These are phyloP conservation scores for Halocynthia aurantium DNA, from an alignment of 23 tunicate species.

Conservation along the genomic window DNA sequence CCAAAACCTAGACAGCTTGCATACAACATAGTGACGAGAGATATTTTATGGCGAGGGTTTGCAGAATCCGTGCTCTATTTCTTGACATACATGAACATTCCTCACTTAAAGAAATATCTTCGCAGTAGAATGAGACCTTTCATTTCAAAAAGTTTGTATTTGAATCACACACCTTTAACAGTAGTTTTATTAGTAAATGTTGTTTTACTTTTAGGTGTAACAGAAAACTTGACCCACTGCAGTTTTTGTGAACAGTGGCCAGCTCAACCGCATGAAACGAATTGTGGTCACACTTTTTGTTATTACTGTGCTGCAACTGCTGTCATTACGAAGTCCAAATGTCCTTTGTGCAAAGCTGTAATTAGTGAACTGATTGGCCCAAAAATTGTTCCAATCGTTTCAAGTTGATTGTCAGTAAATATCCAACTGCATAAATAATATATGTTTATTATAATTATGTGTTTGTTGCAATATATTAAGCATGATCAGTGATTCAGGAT, in stretches of 20 bases:
- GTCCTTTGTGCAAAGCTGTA: conserved; percentile 28
- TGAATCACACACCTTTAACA: too few species aligned
- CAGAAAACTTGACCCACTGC: neutral
- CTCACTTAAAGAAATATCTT: conserved; percentile 4
- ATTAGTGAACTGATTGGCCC: conserved; percentile 5
- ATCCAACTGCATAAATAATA: too few species aligned
- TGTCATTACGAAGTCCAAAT: conserved; percentile 25
- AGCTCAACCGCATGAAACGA: neutral
- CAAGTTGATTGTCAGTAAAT: too few species aligned
- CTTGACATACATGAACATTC: conserved; percentile 37
- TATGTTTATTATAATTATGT: too few species aligned
- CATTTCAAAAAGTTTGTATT: too few species aligned
- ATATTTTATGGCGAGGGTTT: conserved; percentile 65
- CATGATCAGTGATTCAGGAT: too few species aligned
- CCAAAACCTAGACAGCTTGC: conserved; percentile 32
- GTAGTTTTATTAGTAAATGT: too few species aligned
- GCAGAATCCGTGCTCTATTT: conserved; percentile 54
- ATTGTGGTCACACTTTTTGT: conserved; percentile 34
- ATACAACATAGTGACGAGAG: conserved; percentile 35
- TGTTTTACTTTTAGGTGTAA: neutral
- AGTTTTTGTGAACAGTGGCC: conserved; percentile 9
- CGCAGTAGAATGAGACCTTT: too few species aligned
- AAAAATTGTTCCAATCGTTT: neutral
- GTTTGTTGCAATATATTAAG: too few species aligned
- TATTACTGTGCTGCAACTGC: conserved; percentile 49